Evolutionary conservation across 2,113 vertebrate genomes (phyloP), one percentile per base, ranked within the genome.

Genomic region (Ardeotis arabs): DNA sequence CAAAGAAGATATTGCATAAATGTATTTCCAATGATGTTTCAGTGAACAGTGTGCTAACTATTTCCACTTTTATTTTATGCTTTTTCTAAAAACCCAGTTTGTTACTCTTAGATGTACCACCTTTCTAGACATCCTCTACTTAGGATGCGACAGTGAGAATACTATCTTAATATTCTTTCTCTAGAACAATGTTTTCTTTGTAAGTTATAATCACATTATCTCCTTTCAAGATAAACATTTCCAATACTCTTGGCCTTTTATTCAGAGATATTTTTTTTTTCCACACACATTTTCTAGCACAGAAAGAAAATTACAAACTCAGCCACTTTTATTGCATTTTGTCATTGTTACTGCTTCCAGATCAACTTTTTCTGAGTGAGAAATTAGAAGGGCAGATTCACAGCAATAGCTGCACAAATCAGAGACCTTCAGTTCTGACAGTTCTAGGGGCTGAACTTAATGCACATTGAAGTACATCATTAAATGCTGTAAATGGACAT

Each of bases 301-400:
- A 59, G 52, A 41, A 88, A 90, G 35, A 83, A 91, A 86, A 79
- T 59, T 0, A 94, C 75, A 87, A 81, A 33, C 68, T 96, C 93
- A 84, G 70, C 52, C 59, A 86, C 6, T 84, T 94, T 52, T 72
- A 68, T 44, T 72, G 52, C 33, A 70, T 80, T 96, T 91, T 91
- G 9, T 88, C 79, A 52, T 83, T 82, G 37, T 62, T 87, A 88
- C 55, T 88, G 6, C 59, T 96, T 95, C 67, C 77, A 94, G 45
- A 85, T 10, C 33, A 86, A 13, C 12, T 86, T 86, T 41, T 84
- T 74, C 37, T 80, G n/a, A 84, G 64, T 59, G 68, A 92, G 47
- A 92, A 93, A 77, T 85, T 86, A 91, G 75, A 80, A 92, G 72
- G 72, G 22, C 19, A 87, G 66, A 72, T 91, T 91, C 85, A 70